Base-by-base conservation (phyloP, 2,888 invertebrate genomes). In the Melangyna quadrimaculata region DNA sequence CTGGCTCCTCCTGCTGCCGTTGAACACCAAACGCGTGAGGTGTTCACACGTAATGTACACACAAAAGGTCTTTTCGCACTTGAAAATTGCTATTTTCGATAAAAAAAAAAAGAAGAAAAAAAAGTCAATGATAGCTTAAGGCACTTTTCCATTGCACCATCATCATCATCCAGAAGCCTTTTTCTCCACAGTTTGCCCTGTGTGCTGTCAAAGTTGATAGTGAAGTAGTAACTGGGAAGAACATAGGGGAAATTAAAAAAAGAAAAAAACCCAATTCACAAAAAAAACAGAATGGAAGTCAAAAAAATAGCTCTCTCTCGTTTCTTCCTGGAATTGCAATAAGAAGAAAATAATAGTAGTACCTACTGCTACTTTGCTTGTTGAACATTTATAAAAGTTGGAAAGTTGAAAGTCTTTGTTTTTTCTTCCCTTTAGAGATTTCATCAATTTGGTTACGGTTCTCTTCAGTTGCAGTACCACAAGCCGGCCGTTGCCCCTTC, bases 91-190 rank as follows among this genome's bases (percentile, higher is more conserved):
- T 55, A 72, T 70, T 61, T 71, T 61, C 67, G 43, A 75, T 59
- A 53, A 4, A 51, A 55, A 53, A 53, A 29, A 29, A 8, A 48
- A 48, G 22, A 24, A 48, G 12, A 22, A 57, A 57, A 75, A 74
- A 84, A 75, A 84, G 65, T 45, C 83, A 67, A 75, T 75, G 79
- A 79, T 71, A 57, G 79, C 83, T 65, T 74, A 79, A 84, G 75
- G 79, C 78, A 74, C 73, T 83, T 78, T 78, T 10, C 29, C 32
- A 77, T 37, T 57, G 61, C 59, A 57, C 29, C n/a, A n/a, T n/a
- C n/a, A n/a, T n/a, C n/a, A n/a, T n/a, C n/a, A n/a, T n/a, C n/a
- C 43, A 53, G 27, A 35, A 24, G 32, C 24, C 27, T 40, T 55
- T 78, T 35, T 29, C 22, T 10, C 12, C 10, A 12, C 12, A 57